Evolutionary conservation across 2,113 vertebrate species (phyloP), one percentile per base, ranked within the genome.

Genomic region (Clarias magur): DNA sequence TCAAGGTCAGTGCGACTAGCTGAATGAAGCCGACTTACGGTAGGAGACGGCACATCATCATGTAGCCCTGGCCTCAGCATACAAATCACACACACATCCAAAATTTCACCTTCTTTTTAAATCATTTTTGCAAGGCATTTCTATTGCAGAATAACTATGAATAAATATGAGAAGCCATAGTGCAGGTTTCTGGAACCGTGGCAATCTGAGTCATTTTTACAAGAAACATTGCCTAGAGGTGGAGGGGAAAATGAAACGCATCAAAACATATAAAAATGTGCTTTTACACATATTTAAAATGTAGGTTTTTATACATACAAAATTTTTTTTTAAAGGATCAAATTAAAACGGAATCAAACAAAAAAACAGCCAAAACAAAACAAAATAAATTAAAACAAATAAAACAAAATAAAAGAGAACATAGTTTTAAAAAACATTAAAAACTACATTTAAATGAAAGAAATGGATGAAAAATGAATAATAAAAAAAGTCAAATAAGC

Each of bases 1-100:
- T 86, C 90, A 90, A 89, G 90, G 90, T 88, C 86, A 88, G 78
- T 78, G 68, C 23, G 63, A 42, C 17, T 42, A 78, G 38, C 80
- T 30, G 86, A 65, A 73, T 25, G 63, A 72, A 85, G 62, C 62
- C 42, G 67, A 79, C 30, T 60, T 65, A 60, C 15, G 30, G 78
- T 56, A 67, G 81, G 87, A 79, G 80, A 85, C 87, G 54, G 63
- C 23, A 73, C 80, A 68, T 90, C 86, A 79, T 76, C 54, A 27
- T n/a, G 38, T 72, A 82, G 79, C 53, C 56, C 72, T 34, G 48
- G 53, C 23, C 84, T 86, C 84, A 56, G 84, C 70, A 85, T 88
- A 85, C 86, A 80, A 88, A 89, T 86, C 56, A 86, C 54, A 79
- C 8, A 54, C 19, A 73, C 67, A 27, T 19, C 75, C 54, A 63